phyloP scores from a whole-genome alignment of 2,888 invertebrate genomes.

The Eupithecia subfuscata region DNA sequence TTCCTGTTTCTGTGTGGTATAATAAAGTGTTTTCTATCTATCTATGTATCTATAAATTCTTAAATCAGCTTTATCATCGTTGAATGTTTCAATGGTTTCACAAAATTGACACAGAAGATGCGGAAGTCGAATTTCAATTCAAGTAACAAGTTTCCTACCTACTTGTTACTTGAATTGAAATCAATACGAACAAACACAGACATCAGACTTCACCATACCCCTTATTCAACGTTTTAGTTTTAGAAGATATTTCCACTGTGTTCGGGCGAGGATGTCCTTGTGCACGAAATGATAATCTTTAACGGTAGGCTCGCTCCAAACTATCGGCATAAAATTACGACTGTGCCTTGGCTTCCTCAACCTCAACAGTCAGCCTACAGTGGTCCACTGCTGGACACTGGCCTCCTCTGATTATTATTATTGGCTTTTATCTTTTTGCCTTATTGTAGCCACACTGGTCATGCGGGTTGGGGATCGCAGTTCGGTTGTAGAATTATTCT shows the following conservation, averaged over 20 bases:
- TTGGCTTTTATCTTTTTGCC: too few relatives aligned
- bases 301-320: background rate
- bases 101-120: background rate
- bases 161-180: conserved; percentile 9
- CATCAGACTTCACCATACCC: conserved; percentile 23
- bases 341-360: too few relatives aligned
- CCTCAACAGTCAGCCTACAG: too few relatives aligned
- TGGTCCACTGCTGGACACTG: too few relatives aligned
- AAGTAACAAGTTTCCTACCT: too few relatives aligned
- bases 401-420: too few relatives aligned
- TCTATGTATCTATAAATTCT: background rate
- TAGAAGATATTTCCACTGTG: conserved; percentile 22
- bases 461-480: too few relatives aligned
- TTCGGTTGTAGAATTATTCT: too few relatives aligned
- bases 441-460: too few relatives aligned
- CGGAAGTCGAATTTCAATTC: background rate
- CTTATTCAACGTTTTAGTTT: conserved; percentile 30
- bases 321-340: background rate
- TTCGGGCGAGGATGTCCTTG: conserved; percentile 29
- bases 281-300: background rate
- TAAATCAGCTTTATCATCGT: background rate
- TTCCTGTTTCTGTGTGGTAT: too few relatives aligned
- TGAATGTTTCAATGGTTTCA: background rate
- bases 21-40: too few relatives aligned
- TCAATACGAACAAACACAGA: conserved; percentile 21